Base-by-base conservation (phyloP, 2,888 invertebrate genomes). In the Eretmocerus hayati region DNA sequence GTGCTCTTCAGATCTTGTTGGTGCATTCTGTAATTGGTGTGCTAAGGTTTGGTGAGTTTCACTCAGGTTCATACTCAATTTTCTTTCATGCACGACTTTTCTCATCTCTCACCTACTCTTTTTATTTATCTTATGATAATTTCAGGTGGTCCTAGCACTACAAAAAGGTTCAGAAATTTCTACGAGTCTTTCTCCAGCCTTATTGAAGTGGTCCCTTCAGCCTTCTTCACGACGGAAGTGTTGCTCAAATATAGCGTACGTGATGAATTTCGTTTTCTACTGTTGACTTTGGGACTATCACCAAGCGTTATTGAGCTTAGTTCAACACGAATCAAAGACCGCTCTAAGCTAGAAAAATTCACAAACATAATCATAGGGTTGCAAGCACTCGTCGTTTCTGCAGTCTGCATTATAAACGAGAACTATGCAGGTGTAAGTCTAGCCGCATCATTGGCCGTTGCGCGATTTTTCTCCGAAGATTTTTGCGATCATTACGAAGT, bases 401-500 rank as follows among this genome's bases (percentile, higher is more conserved):
- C 61, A 19, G 54, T 65, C 4, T 66, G 67, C 26, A 35, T 68
- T n/a, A 54, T 49, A 35, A 57, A 60, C 18, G 62, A 58, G 3
- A 60, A 64, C 54, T 64, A 63, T 23, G 59, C 61, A 5, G 59
- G 64, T 13, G 50, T 69, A 22, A 69, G 67, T 43, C 56, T 71
- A n/a, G 62, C 63, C 1, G 58, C 57, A 31, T 67, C 70, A 4
- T 67, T 64, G 31, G 53, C 58, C 15, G 58, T 71, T 4, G 60
- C 65, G 39, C 62, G 65, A 36, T 69, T 65, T 47, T 60, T 65
- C 39, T 62, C 65, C 19, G 67, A 69, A 52, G 66, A 66, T 42
- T 64, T 71, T 44, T 68, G 67, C 55, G 69, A 70, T 56, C 61
- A 59, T 36, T 67, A 62, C 39, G 69, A 66, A 42, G 66, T 70